Conservation (phyloP, 2,797 vertebrate genomes). For the Argyrosomus regius region DNA sequence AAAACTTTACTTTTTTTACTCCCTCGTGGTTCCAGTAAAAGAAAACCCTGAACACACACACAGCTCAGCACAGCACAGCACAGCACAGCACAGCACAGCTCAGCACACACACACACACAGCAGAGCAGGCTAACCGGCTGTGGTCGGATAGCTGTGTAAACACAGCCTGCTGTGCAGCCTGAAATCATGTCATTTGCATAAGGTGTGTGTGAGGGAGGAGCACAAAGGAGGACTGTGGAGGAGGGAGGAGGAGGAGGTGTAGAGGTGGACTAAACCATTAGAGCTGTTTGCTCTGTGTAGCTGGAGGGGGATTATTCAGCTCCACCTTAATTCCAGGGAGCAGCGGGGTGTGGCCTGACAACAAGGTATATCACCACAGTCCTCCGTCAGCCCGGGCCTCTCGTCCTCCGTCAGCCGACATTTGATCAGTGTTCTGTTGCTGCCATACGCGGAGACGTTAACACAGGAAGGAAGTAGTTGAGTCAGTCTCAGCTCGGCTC, state of each 20-base stretch:
- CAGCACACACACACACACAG: slow-evolving; percentile 55
- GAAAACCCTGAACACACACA: slow-evolving; percentile 52
- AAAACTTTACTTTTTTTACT: slow-evolving; percentile 56
- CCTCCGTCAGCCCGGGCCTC: slow-evolving; percentile 19
- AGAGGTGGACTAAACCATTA: slow-evolving; percentile 85
- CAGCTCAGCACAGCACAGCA: slow-evolving; percentile 25
- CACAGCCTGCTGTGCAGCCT: slow-evolving; percentile 84
- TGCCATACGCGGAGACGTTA: slow-evolving; percentile 56
- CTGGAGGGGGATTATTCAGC: slow-evolving; percentile 75
- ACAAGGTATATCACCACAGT: slow-evolving; percentile 63
- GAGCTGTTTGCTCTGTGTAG: slow-evolving; percentile 71
- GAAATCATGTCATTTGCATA: slow-evolving; percentile 86
- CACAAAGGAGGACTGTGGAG: slow-evolving; percentile 61
- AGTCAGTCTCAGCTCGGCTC: slow-evolving; percentile 66
- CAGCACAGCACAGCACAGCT: slow-evolving; percentile 57
- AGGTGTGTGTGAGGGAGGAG: slow-evolving; percentile 88
- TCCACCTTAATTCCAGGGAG: slow-evolving; percentile 72
- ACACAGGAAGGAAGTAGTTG: slow-evolving; percentile 84
- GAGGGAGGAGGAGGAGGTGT: slow-evolving; percentile 67
- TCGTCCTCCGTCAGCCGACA: slow-evolving; percentile 20
- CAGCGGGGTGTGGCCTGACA: slow-evolving; percentile 64
- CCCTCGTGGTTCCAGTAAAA: slow-evolving; percentile 58
- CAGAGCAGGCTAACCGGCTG: slow-evolving; percentile 74
- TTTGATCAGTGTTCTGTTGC: no score
- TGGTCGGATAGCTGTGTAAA: slow-evolving; percentile 84